Conservation (phyloP, 2,113 vertebrate species). For the Neomonachus schauinslandi region DNA sequence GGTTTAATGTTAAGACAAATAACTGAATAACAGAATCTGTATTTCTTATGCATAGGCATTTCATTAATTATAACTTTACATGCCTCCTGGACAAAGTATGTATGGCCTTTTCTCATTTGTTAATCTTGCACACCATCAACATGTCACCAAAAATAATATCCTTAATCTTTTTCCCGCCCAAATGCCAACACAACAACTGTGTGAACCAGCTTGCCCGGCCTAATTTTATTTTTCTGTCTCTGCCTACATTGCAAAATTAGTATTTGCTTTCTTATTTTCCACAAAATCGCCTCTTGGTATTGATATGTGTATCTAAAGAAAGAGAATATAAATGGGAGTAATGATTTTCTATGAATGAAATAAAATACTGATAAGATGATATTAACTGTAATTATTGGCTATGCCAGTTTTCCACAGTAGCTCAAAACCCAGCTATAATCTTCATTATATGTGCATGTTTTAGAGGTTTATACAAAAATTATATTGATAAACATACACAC, state of each 20-base stretch:
- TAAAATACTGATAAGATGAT: neutral
- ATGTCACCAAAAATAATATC: constrained; percentile 9
- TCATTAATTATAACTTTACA: neutral
- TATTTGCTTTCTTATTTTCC: neutral
- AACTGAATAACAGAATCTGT: neutral
- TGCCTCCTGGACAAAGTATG: neutral
- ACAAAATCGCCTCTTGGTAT: neutral
- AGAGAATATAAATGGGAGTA: neutral
- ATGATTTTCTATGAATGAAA: neutral
- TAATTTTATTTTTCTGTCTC: neutral
- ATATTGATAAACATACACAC: neutral
- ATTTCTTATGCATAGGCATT: neutral
- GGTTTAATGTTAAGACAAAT: neutral
- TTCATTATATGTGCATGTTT: neutral
- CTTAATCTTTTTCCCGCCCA: neutral
- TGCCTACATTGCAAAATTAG: neutral
- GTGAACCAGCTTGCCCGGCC: neutral
- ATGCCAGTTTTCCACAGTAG: neutral
- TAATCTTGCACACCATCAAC: neutral
- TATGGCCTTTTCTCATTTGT: neutral
- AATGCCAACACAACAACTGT: neutral
- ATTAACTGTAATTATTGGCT: neutral
- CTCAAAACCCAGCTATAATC: neutral
- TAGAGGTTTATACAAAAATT: neutral
- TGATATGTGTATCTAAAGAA: neutral